These are phyloP conservation scores for Paramacrobiotus metropolitanus DNA, from an alignment of 1,140 invertebrate species.

Conservation along the genomic window DNA sequence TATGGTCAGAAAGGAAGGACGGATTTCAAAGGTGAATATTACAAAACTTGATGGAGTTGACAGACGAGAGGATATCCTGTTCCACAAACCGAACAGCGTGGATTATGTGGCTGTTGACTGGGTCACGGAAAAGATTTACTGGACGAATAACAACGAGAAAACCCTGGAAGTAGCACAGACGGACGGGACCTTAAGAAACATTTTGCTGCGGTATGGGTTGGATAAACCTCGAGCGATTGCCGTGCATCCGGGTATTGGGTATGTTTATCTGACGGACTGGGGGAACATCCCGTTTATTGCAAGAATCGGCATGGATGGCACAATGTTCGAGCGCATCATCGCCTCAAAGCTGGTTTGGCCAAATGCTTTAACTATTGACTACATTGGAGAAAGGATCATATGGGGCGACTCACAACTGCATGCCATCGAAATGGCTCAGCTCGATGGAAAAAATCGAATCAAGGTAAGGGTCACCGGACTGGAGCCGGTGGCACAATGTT, in stretches of 20 bases:
- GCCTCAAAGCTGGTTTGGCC: constrained; percentile 91
- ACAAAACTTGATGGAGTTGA: constrained; percentile 22
- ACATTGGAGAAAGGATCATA: constrained; percentile 74
- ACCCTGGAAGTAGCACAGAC: constrained; percentile 71
- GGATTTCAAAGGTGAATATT: constrained; percentile 45
- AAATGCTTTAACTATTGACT: constrained; percentile 87
- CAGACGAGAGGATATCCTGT: constrained; percentile 51
- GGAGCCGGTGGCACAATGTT: background rate
- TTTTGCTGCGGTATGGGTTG: constrained; percentile 56
- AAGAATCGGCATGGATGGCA: constrained; percentile 90
- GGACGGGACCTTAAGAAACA: constrained; percentile 69
- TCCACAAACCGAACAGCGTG: constrained; percentile 72
- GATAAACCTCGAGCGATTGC: constrained; percentile 75
- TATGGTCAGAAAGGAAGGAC: constrained; percentile 78
- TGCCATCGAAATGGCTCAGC: constrained; percentile 41
- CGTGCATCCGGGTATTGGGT: constrained; percentile 78
- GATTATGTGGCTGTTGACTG: constrained; percentile 94
- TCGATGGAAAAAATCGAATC: constrained; percentile 24
- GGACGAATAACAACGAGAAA: constrained; percentile 83
- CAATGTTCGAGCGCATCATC: constrained; percentile 62
- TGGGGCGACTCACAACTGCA: constrained; percentile 97
- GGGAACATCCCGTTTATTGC: constrained; percentile 76
- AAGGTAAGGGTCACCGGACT: background rate
- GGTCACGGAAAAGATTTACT: constrained; percentile 85
- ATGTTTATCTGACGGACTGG: constrained; percentile 87